phyloP scores from a whole-genome alignment of 2,113 vertebrate genomes.

The Hypanus sabinus region DNA sequence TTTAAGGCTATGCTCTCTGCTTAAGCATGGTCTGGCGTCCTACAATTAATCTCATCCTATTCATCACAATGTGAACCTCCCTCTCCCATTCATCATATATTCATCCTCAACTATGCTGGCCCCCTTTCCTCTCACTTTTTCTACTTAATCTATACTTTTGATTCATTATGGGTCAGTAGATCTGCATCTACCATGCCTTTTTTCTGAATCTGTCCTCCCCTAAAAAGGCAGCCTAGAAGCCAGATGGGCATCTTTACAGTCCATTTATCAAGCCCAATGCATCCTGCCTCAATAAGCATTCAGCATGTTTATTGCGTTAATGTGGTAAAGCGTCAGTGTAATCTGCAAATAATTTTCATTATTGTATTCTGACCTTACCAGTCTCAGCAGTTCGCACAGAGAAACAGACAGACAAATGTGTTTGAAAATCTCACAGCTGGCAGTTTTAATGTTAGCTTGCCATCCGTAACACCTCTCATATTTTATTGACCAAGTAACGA shows the following conservation, averaged over 20 bases:
- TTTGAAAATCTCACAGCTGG: slow-evolving; percentile 76
- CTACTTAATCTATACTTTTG: slow-evolving; percentile 65
- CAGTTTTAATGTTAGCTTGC: slow-evolving; percentile 66
- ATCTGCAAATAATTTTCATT: slow-evolving; percentile 99
- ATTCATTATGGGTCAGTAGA: slow-evolving; percentile 65
- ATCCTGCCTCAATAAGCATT: slow-evolving; percentile 52
- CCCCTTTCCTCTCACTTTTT: slow-evolving; percentile 28
- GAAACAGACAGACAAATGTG: slow-evolving; percentile 38
- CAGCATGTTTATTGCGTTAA: slow-evolving; percentile 68
- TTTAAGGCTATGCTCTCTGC: slow-evolving; percentile 17
- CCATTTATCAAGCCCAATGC: slow-evolving; percentile 97
- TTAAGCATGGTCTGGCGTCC: slow-evolving; percentile 30
- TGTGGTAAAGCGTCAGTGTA: slow-evolving; percentile 93
- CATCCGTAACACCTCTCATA: slow-evolving; percentile 55
- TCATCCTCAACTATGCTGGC: slow-evolving; percentile 33
- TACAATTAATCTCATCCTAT: slow-evolving; percentile 36
- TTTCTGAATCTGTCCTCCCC: slow-evolving; percentile 40
- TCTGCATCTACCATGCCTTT: slow-evolving; percentile 69
- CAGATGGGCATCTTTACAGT: slow-evolving; percentile 99
- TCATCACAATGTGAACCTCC: slow-evolving; percentile 37
- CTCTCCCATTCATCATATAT: slow-evolving; percentile 38
- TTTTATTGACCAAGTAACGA: slow-evolving; percentile 61
- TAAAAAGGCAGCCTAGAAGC: slow-evolving; percentile 49
- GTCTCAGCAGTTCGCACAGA: slow-evolving; percentile 65
- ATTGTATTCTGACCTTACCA: slow-evolving; percentile 92